phyloP scores from a whole-genome alignment of 2,113 vertebrate species.

The Asarcornis scutulata region DNA sequence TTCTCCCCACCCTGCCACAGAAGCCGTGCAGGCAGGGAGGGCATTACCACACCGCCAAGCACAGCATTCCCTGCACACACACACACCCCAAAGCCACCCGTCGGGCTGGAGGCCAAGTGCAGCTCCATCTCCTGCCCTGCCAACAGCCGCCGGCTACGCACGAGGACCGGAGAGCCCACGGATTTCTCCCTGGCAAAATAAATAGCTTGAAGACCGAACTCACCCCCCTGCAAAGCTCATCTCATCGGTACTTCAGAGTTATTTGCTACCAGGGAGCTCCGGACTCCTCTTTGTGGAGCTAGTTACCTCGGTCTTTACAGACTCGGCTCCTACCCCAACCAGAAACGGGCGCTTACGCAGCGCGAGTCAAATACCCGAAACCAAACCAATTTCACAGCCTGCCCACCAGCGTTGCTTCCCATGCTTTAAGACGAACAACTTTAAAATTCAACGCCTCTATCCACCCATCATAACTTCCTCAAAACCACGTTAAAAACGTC shows the following conservation, averaged over 20 bases:
- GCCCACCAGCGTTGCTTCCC: background rate
- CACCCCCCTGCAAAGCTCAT: background rate
- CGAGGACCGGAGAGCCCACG: accelerated
- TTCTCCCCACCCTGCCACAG: background rate
- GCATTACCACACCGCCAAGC: accelerated
- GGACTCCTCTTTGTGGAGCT: background rate
- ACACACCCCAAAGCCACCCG: background rate
- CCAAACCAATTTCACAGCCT: background rate
- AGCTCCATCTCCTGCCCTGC: background rate
- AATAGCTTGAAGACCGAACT: background rate
- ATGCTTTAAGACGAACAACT: accelerated
- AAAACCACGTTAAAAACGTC: background rate
- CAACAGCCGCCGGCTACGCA: background rate
- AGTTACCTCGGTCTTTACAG: background rate
- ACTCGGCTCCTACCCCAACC: background rate
- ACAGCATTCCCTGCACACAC: accelerated
- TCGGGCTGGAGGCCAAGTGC: accelerated
- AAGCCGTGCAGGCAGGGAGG: background rate
- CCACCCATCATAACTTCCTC: background rate
- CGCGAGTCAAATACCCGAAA: background rate
- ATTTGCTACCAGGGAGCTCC: background rate
- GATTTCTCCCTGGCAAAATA: background rate
- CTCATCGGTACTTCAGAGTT: background rate
- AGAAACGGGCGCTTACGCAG: background rate
- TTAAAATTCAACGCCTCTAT: background rate